These are phyloP conservation scores for Anabas testudineus DNA, from an alignment of 2,797 vertebrate genomes.

Conservation along the genomic window DNA sequence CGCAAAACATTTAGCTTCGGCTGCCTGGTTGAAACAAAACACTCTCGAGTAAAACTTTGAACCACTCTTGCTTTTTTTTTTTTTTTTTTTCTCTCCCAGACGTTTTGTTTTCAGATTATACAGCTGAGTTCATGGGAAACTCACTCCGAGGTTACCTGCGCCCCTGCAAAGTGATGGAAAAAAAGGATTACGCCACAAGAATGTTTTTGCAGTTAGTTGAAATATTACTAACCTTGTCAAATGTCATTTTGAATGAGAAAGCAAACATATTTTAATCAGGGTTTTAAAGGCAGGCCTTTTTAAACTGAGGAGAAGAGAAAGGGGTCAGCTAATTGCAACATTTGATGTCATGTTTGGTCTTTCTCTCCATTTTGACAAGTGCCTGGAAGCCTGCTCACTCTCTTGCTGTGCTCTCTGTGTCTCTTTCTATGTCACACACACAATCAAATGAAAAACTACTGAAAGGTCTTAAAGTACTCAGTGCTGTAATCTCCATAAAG, in stretches of 20 bases:
- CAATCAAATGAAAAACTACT: slow-evolving; percentile 80
- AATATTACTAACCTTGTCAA: slow-evolving; percentile 87
- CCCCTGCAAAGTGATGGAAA: slow-evolving; percentile 74
- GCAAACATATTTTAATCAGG: slow-evolving; percentile 82
- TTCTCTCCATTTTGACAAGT: slow-evolving; percentile 75
- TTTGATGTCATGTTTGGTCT: slow-evolving; percentile 86
- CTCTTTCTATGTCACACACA: slow-evolving; percentile 26
- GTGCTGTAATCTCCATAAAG: slow-evolving; percentile 90
- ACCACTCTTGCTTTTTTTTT: slow-evolving; percentile 44
- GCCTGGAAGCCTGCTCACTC: slow-evolving; percentile 77
- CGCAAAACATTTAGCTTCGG: slow-evolving; percentile 80
- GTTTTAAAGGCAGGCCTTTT: slow-evolving; percentile 75
- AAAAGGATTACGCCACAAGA: slow-evolving; percentile 77
- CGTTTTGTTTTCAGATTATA: slow-evolving; percentile 77
- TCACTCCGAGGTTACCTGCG: slow-evolving; percentile 80
- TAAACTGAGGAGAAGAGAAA: slow-evolving; percentile 77
- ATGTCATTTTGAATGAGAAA: slow-evolving; percentile 82
- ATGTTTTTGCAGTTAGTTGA: slow-evolving; percentile 86
- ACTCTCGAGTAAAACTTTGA: slow-evolving; percentile 76
- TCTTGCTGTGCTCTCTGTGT: slow-evolving; percentile 26
- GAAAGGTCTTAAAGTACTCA: slow-evolving; percentile 86
- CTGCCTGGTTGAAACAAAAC: slow-evolving; percentile 80
- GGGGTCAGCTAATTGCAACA: slow-evolving; percentile 80
- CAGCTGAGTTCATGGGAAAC: slow-evolving; percentile 84
- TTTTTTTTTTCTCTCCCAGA: slow-evolving; percentile 12